Evolutionary conservation across 2,113 vertebrate genomes (phyloP), one percentile per base, ranked within the genome.

Genomic region (Triplophysa dalaica): DNA sequence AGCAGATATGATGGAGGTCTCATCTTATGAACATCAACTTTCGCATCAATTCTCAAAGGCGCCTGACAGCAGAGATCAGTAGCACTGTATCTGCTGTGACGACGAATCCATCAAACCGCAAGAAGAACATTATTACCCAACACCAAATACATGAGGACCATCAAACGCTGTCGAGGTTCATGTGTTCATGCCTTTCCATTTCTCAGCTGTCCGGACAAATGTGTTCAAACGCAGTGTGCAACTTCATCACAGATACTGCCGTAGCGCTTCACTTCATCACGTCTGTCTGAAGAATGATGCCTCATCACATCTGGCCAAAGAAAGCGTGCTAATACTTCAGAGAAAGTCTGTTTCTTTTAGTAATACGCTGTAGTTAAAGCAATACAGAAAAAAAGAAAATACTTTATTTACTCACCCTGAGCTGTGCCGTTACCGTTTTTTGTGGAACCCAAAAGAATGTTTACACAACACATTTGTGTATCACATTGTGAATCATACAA

Each of bases 1-100:
- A 66, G 48, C 16, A 81, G 21, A 67, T 48, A 63, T 89, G 86
- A 86, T 88, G 83, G 78, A 82, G 80, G 73, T 85, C 80, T 84
- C 79, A 77, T 61, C 78, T 70, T 66, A 77, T 75, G 22, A 75
- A 7, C 56, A 75, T 75, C 41, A 63, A 75, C 41, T 63, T 75
- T 48, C 10, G 29, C 73, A 75, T 75, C 22, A 63, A 63, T 50
- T 63, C 48, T 2, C 21, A 60, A 62, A 63, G 38, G 8, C 2
- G 41, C 1, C 58, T 63, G 38, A 45, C 22, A 63, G 19, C n/a
- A 13, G 29, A 60, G 70, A 74, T 74, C 60, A 74, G 33, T 38
- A 38, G 14, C 43, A 33, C 33, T 24, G 19, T 75, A 75, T 75
- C 10, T 62, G 22, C 41, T 38, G 19, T 73, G 70, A 60, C n/a